phyloP scores from a whole-genome alignment of 2,797 vertebrate genomes.

The Rousettus madagascariensis region DNA sequence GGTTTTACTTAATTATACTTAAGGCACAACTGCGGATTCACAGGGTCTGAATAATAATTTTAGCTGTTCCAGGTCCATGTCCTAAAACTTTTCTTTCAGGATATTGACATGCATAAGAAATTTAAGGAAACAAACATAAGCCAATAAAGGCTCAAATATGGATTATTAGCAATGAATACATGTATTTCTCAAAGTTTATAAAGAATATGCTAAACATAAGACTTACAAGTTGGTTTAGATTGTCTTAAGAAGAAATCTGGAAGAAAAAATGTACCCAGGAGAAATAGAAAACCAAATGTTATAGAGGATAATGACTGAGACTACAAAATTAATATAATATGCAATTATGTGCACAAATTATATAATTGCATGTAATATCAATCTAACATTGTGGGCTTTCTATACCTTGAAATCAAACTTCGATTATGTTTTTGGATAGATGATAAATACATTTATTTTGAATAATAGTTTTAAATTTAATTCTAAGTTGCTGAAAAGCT shows the following conservation, averaged over 20 bases:
- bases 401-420: not conserved
- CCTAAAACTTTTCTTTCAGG: not conserved
- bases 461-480: not conserved
- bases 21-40: not conserved
- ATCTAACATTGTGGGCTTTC: not conserved
- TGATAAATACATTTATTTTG: not conserved
- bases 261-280: not conserved
- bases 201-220: not conserved
- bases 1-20: not conserved
- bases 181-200: not conserved
- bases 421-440: not conserved
- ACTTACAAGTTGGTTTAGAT: not conserved
- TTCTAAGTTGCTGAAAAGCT: not conserved
- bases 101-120: not conserved
- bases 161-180: not conserved
- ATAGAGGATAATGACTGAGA: not conserved
- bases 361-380: no score
- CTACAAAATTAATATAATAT: not conserved
- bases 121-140: not conserved
- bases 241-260: not conserved
- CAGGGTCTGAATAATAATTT: not conserved
- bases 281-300: not conserved
- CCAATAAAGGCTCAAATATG: not conserved
- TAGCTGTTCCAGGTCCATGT: not conserved
- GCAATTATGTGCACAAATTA: no score